These are phyloP conservation scores for Bovichtus variegatus DNA, from an alignment of 2,797 vertebrate genomes.

Conservation along the genomic window DNA sequence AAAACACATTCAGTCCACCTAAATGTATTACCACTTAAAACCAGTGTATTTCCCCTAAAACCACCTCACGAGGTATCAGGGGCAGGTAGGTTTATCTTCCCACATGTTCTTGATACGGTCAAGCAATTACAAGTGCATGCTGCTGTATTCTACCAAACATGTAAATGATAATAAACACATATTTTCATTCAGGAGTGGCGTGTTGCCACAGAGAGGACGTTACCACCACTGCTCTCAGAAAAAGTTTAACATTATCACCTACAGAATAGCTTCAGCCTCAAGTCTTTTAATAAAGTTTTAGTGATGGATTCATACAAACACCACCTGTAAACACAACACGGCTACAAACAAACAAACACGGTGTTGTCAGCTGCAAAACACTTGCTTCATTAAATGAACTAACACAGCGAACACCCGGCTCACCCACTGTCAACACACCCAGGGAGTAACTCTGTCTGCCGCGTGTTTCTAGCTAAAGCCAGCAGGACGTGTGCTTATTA, in stretches of 20 bases:
- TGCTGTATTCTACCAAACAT: no score
- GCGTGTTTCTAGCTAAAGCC: background rate
- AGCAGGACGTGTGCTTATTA: background rate
- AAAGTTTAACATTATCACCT: background rate
- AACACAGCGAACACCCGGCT: background rate
- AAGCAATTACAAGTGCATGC: background rate
- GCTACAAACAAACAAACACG: background rate
- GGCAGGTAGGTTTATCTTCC: background rate
- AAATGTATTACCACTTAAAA: background rate
- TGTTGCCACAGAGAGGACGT: background rate
- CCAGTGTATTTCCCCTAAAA: background rate
- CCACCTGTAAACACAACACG: slow-evolving; percentile 13
- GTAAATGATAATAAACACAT: background rate
- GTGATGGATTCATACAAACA: background rate
- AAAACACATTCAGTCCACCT: background rate
- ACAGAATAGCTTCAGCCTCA: background rate
- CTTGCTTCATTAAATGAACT: slow-evolving; percentile 4
- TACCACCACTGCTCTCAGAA: background rate
- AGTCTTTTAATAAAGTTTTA: background rate
- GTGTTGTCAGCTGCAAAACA: background rate
- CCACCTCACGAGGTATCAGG: no score
- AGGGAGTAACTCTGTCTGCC: background rate
- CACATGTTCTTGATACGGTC: background rate
- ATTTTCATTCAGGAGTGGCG: background rate
- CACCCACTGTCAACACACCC: slow-evolving; percentile 3